A percentile compares a stretch with the other conserved stretches of the same genome.
phyloP scores from a whole-genome alignment of 1,140 invertebrate genomes.

The Coboldia fuscipes region DNA sequence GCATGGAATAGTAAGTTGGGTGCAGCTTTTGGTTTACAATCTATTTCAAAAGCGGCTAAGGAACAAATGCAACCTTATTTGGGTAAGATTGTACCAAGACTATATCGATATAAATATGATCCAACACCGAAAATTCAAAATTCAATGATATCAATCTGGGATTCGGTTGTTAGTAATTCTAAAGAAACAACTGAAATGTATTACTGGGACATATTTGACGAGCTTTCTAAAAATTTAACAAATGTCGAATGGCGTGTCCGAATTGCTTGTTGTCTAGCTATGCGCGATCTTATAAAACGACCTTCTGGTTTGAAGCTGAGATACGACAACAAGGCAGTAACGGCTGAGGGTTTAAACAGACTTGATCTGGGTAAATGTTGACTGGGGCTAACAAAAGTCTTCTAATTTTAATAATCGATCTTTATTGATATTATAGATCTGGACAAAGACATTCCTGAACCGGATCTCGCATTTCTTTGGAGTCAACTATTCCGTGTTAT shows the following conservation, averaged over 20 bases:
- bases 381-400: not conserved
- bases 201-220: slow-evolving; percentile 65
- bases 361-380: not conserved
- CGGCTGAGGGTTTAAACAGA: not conserved
- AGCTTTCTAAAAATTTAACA: slow-evolving; percentile 61
- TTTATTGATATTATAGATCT: not conserved
- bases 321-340: slow-evolving; percentile 8
- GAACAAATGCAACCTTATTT: slow-evolving; percentile 62
- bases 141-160: slow-evolving; percentile 84
- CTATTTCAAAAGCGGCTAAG: slow-evolving; percentile 57
- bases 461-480: slow-evolving; percentile 51
- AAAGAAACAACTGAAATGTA: slow-evolving; percentile 72
- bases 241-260: slow-evolving; percentile 69
- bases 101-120: slow-evolving; percentile 81
- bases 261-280: slow-evolving; percentile 72
- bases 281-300: slow-evolving; percentile 56
- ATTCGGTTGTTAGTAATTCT: slow-evolving; percentile 66
- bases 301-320: slow-evolving; percentile 19
- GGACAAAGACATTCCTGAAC: slow-evolving; percentile 15
- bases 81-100: slow-evolving; percentile 64
- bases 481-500: slow-evolving; percentile 66
- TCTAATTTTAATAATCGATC: not conserved
- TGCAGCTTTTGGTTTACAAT: slow-evolving; percentile 77
- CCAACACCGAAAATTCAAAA: slow-evolving; percentile 76
- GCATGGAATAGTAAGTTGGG: slow-evolving; percentile 86